Evolutionary conservation across 2,888 invertebrate genomes (phyloP).

Genomic region (Boloria selene): DNA sequence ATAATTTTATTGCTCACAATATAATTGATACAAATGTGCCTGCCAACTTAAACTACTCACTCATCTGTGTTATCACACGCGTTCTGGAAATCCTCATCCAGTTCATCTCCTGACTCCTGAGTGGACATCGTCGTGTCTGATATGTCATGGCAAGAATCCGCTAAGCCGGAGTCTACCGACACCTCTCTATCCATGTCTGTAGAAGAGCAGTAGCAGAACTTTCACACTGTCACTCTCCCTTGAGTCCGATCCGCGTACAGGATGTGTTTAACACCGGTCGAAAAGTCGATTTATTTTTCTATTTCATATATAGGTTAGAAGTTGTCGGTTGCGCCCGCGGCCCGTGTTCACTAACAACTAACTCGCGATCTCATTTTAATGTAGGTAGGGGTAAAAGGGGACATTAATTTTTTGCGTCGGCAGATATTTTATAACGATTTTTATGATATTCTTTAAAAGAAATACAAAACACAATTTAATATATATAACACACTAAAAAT

Average conservation of each 20-base stretch:
- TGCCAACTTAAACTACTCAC: slow-evolving; percentile 45
- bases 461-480: too few species aligned
- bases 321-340: slow-evolving; percentile 15
- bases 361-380: slow-evolving; percentile 15
- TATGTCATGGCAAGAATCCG: slow-evolving; percentile 42
- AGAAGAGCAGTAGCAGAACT: slow-evolving; percentile 25
- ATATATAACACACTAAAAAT: too few species aligned
- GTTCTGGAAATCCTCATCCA: slow-evolving; percentile 51
- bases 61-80: slow-evolving; percentile 44
- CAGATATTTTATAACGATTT: slow-evolving; percentile 12
- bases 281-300: slow-evolving; percentile 11
- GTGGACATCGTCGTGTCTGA: slow-evolving; percentile 22
- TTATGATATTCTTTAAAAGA: too few species aligned
- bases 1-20: too few species aligned
- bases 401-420: slow-evolving; percentile 7
- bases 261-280: slow-evolving; percentile 29
- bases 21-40: too few species aligned
- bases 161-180: slow-evolving; percentile 58
- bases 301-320: slow-evolving; percentile 1
- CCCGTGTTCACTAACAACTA: slow-evolving; percentile 21
- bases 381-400: slow-evolving; percentile 9
- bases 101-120: slow-evolving; percentile 53
- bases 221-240: slow-evolving; percentile 43
- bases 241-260: slow-evolving; percentile 39
- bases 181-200: slow-evolving; percentile 46